Evolutionary conservation across 2,113 vertebrate genomes (phyloP).

Genomic region (Cynopterus brachyotis): DNA sequence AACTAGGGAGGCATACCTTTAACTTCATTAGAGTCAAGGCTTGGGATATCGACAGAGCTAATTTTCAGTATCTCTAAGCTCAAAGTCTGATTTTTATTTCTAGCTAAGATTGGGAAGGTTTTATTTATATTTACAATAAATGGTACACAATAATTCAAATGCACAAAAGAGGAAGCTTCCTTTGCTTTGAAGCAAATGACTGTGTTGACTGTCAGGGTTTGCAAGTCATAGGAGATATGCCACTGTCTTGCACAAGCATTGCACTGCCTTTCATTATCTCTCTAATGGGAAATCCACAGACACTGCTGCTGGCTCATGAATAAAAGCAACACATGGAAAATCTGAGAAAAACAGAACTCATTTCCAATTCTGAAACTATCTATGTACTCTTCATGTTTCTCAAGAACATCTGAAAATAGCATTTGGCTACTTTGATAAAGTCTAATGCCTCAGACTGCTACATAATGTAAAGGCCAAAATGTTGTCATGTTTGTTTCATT

Average conservation of each 20-base stretch:
- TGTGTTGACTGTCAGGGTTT: background rate
- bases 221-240: background rate
- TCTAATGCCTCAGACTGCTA: background rate
- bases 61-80: background rate
- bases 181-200: background rate
- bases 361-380: background rate
- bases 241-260: background rate
- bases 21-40: background rate
- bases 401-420: background rate
- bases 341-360: background rate
- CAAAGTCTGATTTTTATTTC: background rate
- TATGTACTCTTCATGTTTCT: background rate
- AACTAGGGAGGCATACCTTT: background rate
- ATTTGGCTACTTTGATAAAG: background rate
- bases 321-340: background rate
- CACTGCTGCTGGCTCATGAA: background rate
- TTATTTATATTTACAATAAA: background rate
- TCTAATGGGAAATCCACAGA: background rate
- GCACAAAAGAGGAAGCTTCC: background rate
- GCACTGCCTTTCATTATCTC: background rate
- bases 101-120: background rate
- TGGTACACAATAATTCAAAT: background rate
- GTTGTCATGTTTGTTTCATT: background rate
- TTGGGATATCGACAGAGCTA: background rate
- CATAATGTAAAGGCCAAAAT: background rate